These are phyloP conservation scores for Phaonia tiefii DNA, from an alignment of 2,888 invertebrate species.

Conservation along the genomic window DNA sequence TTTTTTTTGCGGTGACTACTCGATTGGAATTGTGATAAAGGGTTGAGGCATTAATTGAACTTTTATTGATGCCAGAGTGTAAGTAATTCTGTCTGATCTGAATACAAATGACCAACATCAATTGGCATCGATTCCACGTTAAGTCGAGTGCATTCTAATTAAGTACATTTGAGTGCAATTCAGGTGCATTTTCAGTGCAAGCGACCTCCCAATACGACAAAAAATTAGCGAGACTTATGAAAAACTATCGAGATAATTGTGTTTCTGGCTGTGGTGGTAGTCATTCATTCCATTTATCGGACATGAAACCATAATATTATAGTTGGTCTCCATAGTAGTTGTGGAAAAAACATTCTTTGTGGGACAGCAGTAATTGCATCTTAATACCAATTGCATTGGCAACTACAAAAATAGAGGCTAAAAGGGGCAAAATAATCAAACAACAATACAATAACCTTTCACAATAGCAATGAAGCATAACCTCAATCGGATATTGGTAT, in stretches of 20 bases:
- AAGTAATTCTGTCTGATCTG: slow-evolving; percentile 43
- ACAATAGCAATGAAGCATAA: no score
- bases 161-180: slow-evolving; percentile 59
- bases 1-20: background rate
- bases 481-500: no score
- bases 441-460: no score
- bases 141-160: slow-evolving; percentile 52
- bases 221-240: slow-evolving; percentile 5
- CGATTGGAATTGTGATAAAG: slow-evolving; percentile 1
- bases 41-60: slow-evolving; percentile 60
- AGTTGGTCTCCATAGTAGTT: background rate
- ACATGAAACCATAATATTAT: slow-evolving; percentile 43
- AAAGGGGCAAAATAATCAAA: no score
- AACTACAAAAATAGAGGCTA: background rate
- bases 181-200: slow-evolving; percentile 67
- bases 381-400: background rate
- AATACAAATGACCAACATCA: slow-evolving; percentile 22
- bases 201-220: slow-evolving; percentile 53
- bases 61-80: slow-evolving; percentile 38
- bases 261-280: no score
- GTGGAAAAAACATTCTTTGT: slow-evolving; percentile 18
- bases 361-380: slow-evolving; percentile 20
- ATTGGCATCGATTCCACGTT: slow-evolving; percentile 37
- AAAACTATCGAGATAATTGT: background rate
- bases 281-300: background rate